Evolutionary conservation across 2,888 invertebrate species (phyloP).

Genomic region (Dasypolia templi): DNA sequence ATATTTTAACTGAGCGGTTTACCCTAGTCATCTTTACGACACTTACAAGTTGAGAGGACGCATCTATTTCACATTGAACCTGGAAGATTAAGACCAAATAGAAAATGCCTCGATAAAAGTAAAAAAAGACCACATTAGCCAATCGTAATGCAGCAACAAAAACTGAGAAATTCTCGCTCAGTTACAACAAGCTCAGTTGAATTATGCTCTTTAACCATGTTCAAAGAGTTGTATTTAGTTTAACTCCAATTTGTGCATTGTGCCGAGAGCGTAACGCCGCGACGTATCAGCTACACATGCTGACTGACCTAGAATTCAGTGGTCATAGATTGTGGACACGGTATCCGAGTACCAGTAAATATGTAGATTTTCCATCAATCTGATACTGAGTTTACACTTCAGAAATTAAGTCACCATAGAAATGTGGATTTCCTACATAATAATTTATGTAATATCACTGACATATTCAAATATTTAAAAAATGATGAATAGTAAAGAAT

Average conservation of each 20-base stretch:
- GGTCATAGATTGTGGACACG: constrained; percentile 5
- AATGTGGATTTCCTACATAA: no score
- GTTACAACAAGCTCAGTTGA: background rate
- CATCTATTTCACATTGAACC: background rate
- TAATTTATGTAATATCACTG: no score
- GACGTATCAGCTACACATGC: background rate
- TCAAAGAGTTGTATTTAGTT: constrained; percentile 24
- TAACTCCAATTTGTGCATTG: constrained; percentile 14
- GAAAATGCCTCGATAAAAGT: background rate
- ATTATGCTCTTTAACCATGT: background rate
- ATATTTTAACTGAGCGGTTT: no score
- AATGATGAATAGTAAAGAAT: background rate
- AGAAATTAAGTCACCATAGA: background rate
- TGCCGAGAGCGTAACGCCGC: constrained; percentile 1
- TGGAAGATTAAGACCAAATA: background rate
- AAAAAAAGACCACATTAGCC: background rate
- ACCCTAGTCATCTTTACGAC: background rate
- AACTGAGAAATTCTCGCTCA: constrained; percentile 8
- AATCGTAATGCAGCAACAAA: background rate
- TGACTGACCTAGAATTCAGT: constrained; percentile 21
- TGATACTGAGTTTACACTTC: background rate
- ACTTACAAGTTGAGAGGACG: background rate
- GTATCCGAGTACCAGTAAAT: background rate
- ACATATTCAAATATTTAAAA: background rate
- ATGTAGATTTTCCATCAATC: background rate